Evolutionary conservation across 2,113 vertebrate genomes (phyloP), one percentile per base, ranked within the genome.

Genomic region (Lepus americanus): DNA sequence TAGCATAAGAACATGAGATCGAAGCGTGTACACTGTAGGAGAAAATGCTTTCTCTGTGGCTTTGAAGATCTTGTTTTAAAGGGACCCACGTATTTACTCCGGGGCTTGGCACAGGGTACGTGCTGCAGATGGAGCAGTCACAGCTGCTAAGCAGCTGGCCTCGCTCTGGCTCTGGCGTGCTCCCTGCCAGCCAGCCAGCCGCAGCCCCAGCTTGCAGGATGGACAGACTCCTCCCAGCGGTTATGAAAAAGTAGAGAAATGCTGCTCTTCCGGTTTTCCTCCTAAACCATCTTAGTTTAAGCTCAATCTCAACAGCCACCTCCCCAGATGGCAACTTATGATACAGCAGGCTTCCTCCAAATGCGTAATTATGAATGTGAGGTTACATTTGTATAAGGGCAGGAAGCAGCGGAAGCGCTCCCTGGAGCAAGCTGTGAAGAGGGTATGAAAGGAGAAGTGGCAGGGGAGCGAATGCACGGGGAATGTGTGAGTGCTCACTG

Each of bases 161-260:
- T 36, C 97, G 76, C 94, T 92, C 87, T 73, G 61, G 83, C 92
- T 96, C 94, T 1, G 64, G 19, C 12, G 70, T 44, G 5, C 36
- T 63, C 0, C 0, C 64, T 97, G 98, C 98, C 98, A 98, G 98
- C 96, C 98, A 98, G 98, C 97, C 94, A 31, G 93, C 92, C 94
- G 94, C 95, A 97, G 96, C 74, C 95, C 27, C 83, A 92, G 96
- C 97, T 97, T 96, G 70, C 27, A 94, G 94, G 63, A 73, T n/a
- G 0, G 97, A 94, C 97, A 95, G 94, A 98, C 97, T 97, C 98
- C 95, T 96, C 96, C 96, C 98, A 98, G 98, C 98, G 98, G 98
- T 90, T 6, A 0, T 33, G 79, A 73, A 29, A 63, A 84, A 69
- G 83, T 92, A 95, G 73, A 94, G 97, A 76, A 79, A 87, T 51